Conservation (phyloP, 2,888 invertebrate genomes). For the Spodoptera exigua region DNA sequence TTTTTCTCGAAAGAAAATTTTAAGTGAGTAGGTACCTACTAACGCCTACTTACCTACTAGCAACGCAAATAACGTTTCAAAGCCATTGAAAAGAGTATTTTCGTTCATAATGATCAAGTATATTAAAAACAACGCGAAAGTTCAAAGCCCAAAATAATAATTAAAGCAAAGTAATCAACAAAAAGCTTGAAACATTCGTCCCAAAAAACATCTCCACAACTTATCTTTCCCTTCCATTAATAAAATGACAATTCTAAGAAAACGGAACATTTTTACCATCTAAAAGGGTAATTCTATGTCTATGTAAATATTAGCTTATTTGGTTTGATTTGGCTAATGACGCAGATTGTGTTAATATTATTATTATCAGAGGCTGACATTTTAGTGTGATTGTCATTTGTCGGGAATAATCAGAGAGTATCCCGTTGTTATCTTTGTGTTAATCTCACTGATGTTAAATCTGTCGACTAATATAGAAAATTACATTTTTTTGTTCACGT, state of each 20-base stretch:
- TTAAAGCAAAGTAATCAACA: slow-evolving; percentile 14
- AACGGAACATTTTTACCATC: slow-evolving; percentile 6
- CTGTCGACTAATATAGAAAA: slow-evolving; percentile 75
- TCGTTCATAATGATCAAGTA: not conserved
- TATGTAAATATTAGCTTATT: slow-evolving; percentile 21
- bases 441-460: slow-evolving; percentile 77
- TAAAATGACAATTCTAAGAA: slow-evolving; percentile 32
- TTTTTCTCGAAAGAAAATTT: not conserved
- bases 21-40: too few relatives aligned
- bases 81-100: too few relatives aligned
- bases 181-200: slow-evolving; percentile 11
- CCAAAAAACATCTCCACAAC: not conserved
- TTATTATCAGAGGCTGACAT: slow-evolving; percentile 55
- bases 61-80: too few relatives aligned
- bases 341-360: slow-evolving; percentile 41
- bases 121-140: not conserved
- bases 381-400: slow-evolving; percentile 58
- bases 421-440: slow-evolving; percentile 66
- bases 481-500: slow-evolving; percentile 59
- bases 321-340: slow-evolving; percentile 46
- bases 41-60: too few relatives aligned
- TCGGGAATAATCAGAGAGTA: slow-evolving; percentile 66
- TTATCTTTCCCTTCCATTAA: slow-evolving; percentile 22
- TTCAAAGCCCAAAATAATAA: not conserved
- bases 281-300: slow-evolving; percentile 21